These are phyloP conservation scores for Lordiphosa collinella DNA, from an alignment of 1,140 invertebrate genomes.

Conservation along the genomic window DNA sequence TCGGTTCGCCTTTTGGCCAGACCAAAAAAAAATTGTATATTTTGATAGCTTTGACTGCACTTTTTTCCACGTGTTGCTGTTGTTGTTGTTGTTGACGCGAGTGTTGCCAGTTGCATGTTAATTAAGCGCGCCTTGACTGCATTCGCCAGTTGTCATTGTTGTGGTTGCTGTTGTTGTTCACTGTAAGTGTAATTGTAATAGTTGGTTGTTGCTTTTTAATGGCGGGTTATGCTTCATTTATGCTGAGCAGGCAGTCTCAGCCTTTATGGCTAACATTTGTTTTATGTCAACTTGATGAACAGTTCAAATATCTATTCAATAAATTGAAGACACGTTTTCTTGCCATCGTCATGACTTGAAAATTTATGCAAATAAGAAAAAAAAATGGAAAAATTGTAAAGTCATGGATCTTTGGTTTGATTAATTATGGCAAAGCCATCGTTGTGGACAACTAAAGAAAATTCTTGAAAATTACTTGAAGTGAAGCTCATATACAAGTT, in stretches of 20 bases:
- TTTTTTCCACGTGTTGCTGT: slow-evolving; percentile 34
- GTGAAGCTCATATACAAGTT: no score
- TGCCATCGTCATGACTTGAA: slow-evolving; percentile 17
- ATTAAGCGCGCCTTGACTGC: slow-evolving; percentile 72
- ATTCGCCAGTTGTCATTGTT: slow-evolving; percentile 44
- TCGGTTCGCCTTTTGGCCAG: slow-evolving; percentile 31
- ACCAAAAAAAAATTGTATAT: slow-evolving; percentile 19
- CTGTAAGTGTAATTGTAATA: no score
- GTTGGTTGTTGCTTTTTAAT: slow-evolving; percentile 22
- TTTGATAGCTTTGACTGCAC: slow-evolving; percentile 52
- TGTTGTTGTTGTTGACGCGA: slow-evolving; percentile 32
- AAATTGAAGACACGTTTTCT: slow-evolving; percentile 48
- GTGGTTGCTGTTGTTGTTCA: slow-evolving; percentile 14
- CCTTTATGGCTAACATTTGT: slow-evolving; percentile 58
- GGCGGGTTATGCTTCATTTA: slow-evolving; percentile 34
- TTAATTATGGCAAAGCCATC: slow-evolving; percentile 14
- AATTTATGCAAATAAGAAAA: slow-evolving; percentile 11
- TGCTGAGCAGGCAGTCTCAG: slow-evolving; percentile 52
- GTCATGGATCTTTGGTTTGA: slow-evolving; percentile 12
- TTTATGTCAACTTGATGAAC: slow-evolving; percentile 64
- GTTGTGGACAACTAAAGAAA: slow-evolving; percentile 6
- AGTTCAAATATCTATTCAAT: slow-evolving; percentile 66
- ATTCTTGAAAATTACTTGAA: slow-evolving; percentile 23
- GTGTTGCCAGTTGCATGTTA: slow-evolving; percentile 72
- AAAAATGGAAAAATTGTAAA: slow-evolving; percentile 1